Percentiles rank a stretch among this genome's conserved stretches.
Evolutionary conservation across 2,888 invertebrate genomes (phyloP).

Genomic region (Melinopterus prodromus): DNA sequence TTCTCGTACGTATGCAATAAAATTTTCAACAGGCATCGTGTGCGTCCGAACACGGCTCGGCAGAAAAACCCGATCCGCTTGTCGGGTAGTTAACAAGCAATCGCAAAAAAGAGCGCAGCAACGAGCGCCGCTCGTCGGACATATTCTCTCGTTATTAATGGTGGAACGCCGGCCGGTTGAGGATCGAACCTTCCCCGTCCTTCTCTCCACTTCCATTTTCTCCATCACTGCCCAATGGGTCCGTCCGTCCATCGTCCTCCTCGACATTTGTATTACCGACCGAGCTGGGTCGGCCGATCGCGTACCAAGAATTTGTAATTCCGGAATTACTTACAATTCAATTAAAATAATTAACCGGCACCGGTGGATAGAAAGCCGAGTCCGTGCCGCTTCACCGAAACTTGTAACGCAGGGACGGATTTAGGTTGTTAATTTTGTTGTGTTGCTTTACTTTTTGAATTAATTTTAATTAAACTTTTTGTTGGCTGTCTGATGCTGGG

Average conservation of each 20-base stretch:
- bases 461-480: not conserved
- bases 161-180: not conserved
- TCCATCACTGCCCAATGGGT: not conserved
- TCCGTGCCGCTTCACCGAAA: not conserved
- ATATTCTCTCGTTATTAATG: not conserved
- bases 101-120: not conserved
- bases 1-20: not conserved
- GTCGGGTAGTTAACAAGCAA: not conserved
- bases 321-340: conserved; percentile 4
- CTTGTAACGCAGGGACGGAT: not conserved
- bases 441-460: not conserved
- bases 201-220: not conserved
- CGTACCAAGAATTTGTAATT: conserved; percentile 4
- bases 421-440: not conserved
- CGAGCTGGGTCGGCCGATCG: not conserved
- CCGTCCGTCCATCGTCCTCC: not conserved
- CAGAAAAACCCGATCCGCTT: not conserved
- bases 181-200: not conserved
- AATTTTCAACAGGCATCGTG: not conserved
- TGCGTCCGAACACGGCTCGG: not conserved
- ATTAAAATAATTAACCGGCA: conserved; percentile 4
- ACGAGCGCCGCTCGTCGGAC: not conserved
- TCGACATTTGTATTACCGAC: not conserved
- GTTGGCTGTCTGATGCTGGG: not conserved
- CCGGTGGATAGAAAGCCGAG: not conserved